Evolutionary conservation across 2,888 invertebrate species (phyloP), one percentile per base, ranked within the genome.

Genomic region (Drosophila niveifrons): DNA sequence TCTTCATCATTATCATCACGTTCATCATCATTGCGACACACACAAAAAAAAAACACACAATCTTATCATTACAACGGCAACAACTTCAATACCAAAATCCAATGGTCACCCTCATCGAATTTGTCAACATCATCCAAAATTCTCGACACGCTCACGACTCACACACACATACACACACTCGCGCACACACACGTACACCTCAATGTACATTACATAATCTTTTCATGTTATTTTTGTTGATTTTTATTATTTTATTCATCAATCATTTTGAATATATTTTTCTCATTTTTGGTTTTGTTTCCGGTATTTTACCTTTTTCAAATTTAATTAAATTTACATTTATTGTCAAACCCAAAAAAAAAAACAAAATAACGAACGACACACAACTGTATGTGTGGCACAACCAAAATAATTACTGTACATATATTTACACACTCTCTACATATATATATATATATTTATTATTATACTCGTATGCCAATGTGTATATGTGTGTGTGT

Each of bases 311-410:
- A 74, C 71, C 74, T 71, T 81, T 72, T 80, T 68, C 65, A 82
- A 80, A 83, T 82, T 72, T 70, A 79, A 82, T 84, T 80, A 72
- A 79, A 80, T 80, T 83, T 83, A 77, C 76, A 76, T 78, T 83
- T 78, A 72, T 64, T 67, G 67, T 72, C 58, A 44, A 63, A 23
- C 23, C 23, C 23, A 23, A 23, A 63, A 61, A 63, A 48, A 51
- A 53, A 15, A 39, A 51, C 17, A 23, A 23, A 23, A 23, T 23
- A 23, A 23, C 23, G 23, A 23, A 59, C 29, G 13, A 29, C 29
- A 41, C 29, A 62, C 47, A 31, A 46, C 36, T 50, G 53, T 68
- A 61, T 75, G 75, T 72, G 52, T 57, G 72, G 43, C 59, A 55
- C 59, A 62, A 73, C 46, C 52, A 70, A 78, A 79, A 79, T 79